Conservation (phyloP, 2,888 invertebrate genomes). For the Campopleginae sp. region DNA sequence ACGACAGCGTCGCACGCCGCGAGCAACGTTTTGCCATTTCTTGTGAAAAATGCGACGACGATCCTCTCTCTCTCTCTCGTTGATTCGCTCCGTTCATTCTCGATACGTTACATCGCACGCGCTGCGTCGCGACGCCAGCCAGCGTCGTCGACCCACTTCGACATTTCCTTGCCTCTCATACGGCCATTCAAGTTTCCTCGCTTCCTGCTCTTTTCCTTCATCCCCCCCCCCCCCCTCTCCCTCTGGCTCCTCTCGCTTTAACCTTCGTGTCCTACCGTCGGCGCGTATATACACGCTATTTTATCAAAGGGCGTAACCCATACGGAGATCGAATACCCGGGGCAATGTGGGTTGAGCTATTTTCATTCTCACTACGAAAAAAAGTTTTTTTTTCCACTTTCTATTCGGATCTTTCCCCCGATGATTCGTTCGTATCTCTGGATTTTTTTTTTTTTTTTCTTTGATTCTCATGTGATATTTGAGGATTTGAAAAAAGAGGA, state of each 20-base stretch:
- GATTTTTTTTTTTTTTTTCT: too few relatives aligned
- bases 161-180: slow-evolving; percentile 35
- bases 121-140: slow-evolving; percentile 71
- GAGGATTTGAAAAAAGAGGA: neutral
- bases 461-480: neutral
- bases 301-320: slow-evolving; percentile 23
- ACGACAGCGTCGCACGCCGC: slow-evolving; percentile 38
- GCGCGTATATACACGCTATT: neutral
- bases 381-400: neutral
- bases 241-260: slow-evolving; percentile 6
- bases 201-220: too few relatives aligned
- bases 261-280: neutral
- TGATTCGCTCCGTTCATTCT: slow-evolving; percentile 45
- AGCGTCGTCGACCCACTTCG: slow-evolving; percentile 67
- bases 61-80: slow-evolving; percentile 47
- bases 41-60: slow-evolving; percentile 22
- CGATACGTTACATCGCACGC: slow-evolving; percentile 74
- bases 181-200: slow-evolving; percentile 68
- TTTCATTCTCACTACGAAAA: neutral
- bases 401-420: too few relatives aligned
- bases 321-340: neutral
- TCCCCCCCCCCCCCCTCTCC: too few relatives aligned
- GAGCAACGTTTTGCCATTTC: slow-evolving; percentile 39
- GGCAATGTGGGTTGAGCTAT: neutral
- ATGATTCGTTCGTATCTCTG: too few relatives aligned